These are phyloP conservation scores for Cosmopolites sordidus DNA, from an alignment of 2,888 invertebrate genomes.

Conservation along the genomic window DNA sequence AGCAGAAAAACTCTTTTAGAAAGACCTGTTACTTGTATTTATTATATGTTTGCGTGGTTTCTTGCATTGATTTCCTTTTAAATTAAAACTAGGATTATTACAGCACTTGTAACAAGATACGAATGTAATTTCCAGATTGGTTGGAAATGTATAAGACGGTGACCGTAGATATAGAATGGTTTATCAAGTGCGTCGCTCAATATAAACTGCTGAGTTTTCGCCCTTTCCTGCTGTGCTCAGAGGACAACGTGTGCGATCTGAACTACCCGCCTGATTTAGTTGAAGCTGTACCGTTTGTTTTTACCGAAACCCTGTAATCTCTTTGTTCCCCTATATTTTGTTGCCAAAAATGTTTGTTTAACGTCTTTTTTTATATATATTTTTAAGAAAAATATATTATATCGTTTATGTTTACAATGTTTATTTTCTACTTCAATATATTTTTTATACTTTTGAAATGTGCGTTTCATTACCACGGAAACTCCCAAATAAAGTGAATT, in stretches of 20 bases:
- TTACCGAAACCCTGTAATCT: conserved; percentile 23
- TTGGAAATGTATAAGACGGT: conserved; percentile 38
- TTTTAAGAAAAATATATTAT: not conserved
- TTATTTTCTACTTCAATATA: no score
- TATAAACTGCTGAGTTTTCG: conserved; percentile 41
- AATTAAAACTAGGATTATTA: no score
- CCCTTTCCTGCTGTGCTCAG: conserved; percentile 40
- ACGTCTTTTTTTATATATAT: conserved; percentile 3
- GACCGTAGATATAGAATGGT: conserved; percentile 47
- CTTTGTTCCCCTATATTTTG: not conserved
- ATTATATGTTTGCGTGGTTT: no score
- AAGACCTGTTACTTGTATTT: no score
- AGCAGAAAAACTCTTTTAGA: no score
- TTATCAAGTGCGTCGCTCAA: conserved; percentile 43
- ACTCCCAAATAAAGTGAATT: no score
- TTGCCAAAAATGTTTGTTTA: not conserved
- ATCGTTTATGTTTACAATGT: no score
- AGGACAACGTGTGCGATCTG: conserved; percentile 38
- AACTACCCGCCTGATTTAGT: conserved; percentile 41
- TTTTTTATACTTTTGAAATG: no score
- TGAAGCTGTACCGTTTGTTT: conserved; percentile 31
- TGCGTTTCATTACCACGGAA: no score
- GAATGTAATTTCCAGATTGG: conserved; percentile 46
- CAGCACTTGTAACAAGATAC: no score
- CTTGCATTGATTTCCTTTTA: no score